Evolutionary conservation across 2,888 invertebrate genomes (phyloP).

Genomic region (Parnassius orleans): DNA sequence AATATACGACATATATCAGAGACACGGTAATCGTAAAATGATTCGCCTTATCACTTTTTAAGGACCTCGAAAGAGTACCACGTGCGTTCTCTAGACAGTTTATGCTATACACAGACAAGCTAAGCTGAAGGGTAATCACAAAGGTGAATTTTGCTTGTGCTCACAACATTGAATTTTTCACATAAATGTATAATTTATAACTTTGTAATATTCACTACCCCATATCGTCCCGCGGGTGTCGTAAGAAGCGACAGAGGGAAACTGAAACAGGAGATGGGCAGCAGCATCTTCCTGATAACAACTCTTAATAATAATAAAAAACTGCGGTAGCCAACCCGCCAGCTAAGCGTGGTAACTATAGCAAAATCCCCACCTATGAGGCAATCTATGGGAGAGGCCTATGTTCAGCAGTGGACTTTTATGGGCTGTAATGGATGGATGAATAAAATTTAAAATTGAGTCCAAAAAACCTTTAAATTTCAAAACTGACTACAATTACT

Average conservation of each 20-base stretch:
- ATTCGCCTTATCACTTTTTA: slow-evolving; percentile 31
- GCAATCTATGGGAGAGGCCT: too few relatives aligned
- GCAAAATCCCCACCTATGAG: too few relatives aligned
- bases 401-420: too few relatives aligned
- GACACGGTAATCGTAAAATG: slow-evolving; percentile 16
- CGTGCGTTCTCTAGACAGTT: slow-evolving; percentile 45
- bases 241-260: too few relatives aligned
- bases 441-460: slow-evolving; percentile 31
- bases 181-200: slow-evolving; percentile 17
- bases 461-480: slow-evolving; percentile 54
- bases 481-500: neutral
- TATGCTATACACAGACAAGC: slow-evolving; percentile 61
- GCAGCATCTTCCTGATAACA: too few relatives aligned
- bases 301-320: too few relatives aligned
- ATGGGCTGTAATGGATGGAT: too few relatives aligned
- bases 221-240: too few relatives aligned
- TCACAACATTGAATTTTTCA: slow-evolving; percentile 51
- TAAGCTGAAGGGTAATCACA: slow-evolving; percentile 58
- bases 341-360: too few relatives aligned
- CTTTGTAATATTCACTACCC: too few relatives aligned
- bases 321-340: too few relatives aligned
- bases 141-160: slow-evolving; percentile 61
- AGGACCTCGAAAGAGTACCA: slow-evolving; percentile 53
- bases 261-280: too few relatives aligned
- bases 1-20: slow-evolving; percentile 13